Evolutionary conservation across 1,140 invertebrate species (phyloP).

Genomic region (Pseudomyrmex dendroicus): DNA sequence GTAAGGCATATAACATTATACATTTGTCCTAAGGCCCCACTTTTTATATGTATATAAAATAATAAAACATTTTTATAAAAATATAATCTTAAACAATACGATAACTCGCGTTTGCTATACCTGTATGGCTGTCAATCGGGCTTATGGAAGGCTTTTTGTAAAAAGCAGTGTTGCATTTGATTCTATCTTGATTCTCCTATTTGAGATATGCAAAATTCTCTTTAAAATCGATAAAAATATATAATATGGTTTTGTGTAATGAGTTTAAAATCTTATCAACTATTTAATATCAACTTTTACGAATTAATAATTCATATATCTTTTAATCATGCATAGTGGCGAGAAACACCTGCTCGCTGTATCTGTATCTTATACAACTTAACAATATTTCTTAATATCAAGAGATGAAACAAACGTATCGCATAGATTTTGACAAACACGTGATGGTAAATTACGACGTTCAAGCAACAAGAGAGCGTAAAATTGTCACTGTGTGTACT

Average conservation of each 20-base stretch:
- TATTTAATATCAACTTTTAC: conserved; percentile 47
- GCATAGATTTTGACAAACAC: not conserved
- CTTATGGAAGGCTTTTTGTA: conserved; percentile 30
- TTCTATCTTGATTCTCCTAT: not conserved
- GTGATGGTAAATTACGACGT: not conserved
- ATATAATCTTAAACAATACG: conserved; percentile 67
- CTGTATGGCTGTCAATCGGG: conserved; percentile 7
- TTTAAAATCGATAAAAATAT: conserved; percentile 38
- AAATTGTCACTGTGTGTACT: conserved; percentile 20
- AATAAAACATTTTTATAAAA: conserved; percentile 67
- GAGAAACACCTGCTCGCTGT: not conserved
- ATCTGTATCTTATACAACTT: not conserved
- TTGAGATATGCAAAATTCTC: conserved; percentile 6
- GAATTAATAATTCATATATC: conserved; percentile 22
- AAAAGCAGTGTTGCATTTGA: conserved; percentile 22
- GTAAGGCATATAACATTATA: conserved; percentile 41
- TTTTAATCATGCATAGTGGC: conserved; percentile 13
- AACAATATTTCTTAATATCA: not conserved
- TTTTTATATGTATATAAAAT: conserved; percentile 13
- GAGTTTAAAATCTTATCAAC: not conserved
- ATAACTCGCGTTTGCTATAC: conserved; percentile 33
- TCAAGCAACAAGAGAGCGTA: conserved; percentile 51
- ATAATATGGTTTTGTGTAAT: conserved; percentile 20
- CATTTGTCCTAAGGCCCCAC: conserved; percentile 50
- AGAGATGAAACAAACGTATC: not conserved